Conservation (phyloP, 2,113 vertebrate species). For the Ctenodactylus gundi region DNA sequence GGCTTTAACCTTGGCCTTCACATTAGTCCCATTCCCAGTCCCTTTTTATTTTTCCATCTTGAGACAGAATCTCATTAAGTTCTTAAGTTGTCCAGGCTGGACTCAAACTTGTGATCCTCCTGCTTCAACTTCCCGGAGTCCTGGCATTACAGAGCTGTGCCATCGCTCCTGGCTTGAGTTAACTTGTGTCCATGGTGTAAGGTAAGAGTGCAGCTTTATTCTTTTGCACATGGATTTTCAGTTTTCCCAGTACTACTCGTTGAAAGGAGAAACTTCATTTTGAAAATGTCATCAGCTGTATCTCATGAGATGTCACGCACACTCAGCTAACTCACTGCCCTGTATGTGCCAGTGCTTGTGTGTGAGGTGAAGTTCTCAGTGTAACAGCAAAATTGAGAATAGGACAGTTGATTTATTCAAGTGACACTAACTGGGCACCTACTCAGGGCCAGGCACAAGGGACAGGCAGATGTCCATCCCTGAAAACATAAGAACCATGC, state of each 20-base stretch:
- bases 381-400: neutral
- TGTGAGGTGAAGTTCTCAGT: neutral
- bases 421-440: neutral
- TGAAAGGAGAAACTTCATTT: neutral
- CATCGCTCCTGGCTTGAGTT: too few relatives aligned
- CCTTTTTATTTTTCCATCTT: too few relatives aligned
- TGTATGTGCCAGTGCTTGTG: rapidly evolving
- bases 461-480: neutral
- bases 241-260: neutral
- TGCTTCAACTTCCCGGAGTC: too few relatives aligned
- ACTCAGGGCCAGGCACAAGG: neutral
- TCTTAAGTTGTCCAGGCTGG: too few relatives aligned
- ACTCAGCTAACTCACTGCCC: neutral
- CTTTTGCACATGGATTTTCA: neutral
- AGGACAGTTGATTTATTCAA: neutral
- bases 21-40: too few relatives aligned
- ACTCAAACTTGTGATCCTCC: too few relatives aligned
- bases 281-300: neutral
- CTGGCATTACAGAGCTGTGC: too few relatives aligned
- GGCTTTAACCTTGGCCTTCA: too few relatives aligned
- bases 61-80: too few relatives aligned
- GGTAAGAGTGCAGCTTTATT: neutral
- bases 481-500: neutral
- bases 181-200: neutral
- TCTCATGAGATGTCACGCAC: too few relatives aligned